Evolutionary conservation across 2,888 invertebrate species (phyloP), one percentile per base, ranked within the genome.

Genomic region (Lymantria monacha): DNA sequence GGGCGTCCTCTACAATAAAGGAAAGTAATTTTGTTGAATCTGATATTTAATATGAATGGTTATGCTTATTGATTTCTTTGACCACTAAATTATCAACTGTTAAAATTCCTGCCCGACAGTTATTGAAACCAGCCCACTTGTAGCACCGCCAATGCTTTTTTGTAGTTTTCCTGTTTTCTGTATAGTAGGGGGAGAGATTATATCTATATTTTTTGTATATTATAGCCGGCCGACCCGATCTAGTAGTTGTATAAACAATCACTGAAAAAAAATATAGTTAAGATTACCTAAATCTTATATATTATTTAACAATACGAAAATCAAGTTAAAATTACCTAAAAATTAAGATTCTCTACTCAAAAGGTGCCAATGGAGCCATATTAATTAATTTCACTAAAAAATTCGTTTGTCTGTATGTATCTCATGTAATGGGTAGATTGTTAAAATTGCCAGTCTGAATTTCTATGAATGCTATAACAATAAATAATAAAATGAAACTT

Each of bases 181-280:
- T 45, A 36, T 49, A 49, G 33, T 49, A 49, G 12, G 44, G 49
- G 10, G 49, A 44, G 0, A 49, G 49, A 9, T 49, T 49, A 7
- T 49, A 49, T 9, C 49, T 40, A 14, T 45, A 12, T 22, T 49
- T 49, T 3, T 45, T 33, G n/a, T 41, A 45, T 14, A 49, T 7
- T 22, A 49, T 22, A 2, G 45, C 49, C 9, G 49, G 49, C 3
- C 49, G 40, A 10, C 49, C 49, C 0, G 49, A n/a, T 22, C 48
- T 42, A 0, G 46, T 46, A 9, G 40, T 46, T 41, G 46, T 46
- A 41, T 13, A 30, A 31, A 33, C 15, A 15, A 47, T 9, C 13
- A 31, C 41, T 47, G 47, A 15, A 11, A 31, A 47, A 42, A 42
- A 9, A 12, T 11, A 38, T 22, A 22, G 22, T 22, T 22, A 22